Percentiles rank a stretch among this genome's conserved stretches.
Conservation (phyloP, 1,140 invertebrate genomes). For the Manduca sexta region DNA sequence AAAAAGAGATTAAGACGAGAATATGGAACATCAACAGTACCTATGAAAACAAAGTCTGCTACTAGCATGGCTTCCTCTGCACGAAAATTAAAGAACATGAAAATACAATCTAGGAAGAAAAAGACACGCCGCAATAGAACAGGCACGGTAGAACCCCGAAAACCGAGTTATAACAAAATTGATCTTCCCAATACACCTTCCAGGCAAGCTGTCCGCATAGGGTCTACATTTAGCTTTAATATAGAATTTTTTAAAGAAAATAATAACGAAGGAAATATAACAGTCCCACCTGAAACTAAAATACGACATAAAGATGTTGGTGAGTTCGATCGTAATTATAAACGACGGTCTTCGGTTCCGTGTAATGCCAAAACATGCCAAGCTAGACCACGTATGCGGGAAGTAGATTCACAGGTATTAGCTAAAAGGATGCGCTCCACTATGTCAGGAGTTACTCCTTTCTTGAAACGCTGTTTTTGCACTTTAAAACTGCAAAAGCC, state of each 20-base stretch:
- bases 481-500: constrained; percentile 2
- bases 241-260: constrained; percentile 19
- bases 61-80: background rate
- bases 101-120: background rate
- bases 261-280: background rate
- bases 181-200: background rate
- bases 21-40: background rate
- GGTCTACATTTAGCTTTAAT: constrained; percentile 13
- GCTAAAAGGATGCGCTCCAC: background rate
- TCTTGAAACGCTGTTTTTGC: constrained; percentile 7
- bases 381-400: background rate
- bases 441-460: background rate
- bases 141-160: background rate
- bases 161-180: background rate
- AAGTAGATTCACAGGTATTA: background rate
- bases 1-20: constrained; percentile 2
- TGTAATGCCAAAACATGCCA: background rate
- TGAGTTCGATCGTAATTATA: background rate
- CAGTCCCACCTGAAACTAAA: background rate
- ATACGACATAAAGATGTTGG: background rate
- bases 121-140: background rate
- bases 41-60: background rate
- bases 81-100: background rate
- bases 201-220: constrained; percentile 4
- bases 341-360: background rate